These are phyloP conservation scores for Cerastis leucographa DNA, from an alignment of 2,888 invertebrate genomes.

Conservation along the genomic window DNA sequence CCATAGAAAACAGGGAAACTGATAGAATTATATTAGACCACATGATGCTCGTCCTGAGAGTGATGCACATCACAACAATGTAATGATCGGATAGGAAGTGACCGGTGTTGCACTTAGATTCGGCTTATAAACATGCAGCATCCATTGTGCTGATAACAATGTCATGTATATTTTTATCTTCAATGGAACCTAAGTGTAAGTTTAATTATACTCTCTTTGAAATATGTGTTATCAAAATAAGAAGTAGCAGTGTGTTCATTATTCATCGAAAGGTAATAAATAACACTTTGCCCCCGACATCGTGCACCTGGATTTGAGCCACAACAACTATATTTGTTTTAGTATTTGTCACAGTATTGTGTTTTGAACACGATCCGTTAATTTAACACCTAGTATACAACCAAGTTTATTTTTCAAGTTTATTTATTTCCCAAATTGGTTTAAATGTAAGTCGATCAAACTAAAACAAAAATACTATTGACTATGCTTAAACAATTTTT, in stretches of 20 bases:
- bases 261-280: background rate
- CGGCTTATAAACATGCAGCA: slow-evolving; percentile 61
- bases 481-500: too few relatives aligned
- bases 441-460: too few relatives aligned
- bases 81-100: slow-evolving; percentile 54
- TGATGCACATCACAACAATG: slow-evolving; percentile 37
- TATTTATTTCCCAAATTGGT: too few relatives aligned
- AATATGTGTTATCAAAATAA: slow-evolving; percentile 46
- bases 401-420: too few relatives aligned
- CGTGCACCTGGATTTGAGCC: background rate
- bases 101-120: slow-evolving; percentile 57
- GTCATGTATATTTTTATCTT: slow-evolving; percentile 64
- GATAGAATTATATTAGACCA: slow-evolving; percentile 51
- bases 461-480: too few relatives aligned
- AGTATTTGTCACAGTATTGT: background rate
- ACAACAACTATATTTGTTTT: background rate
- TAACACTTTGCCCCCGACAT: background rate
- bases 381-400: background rate
- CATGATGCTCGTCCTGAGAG: slow-evolving; percentile 62
- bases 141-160: slow-evolving; percentile 71
- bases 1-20: slow-evolving; percentile 44
- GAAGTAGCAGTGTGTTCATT: background rate
- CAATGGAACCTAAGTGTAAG: slow-evolving; percentile 20
- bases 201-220: slow-evolving; percentile 9
- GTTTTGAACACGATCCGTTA: background rate